These are phyloP conservation scores for Petrolisthes cinctipes DNA, from an alignment of 2,888 invertebrate species.

Conservation along the genomic window DNA sequence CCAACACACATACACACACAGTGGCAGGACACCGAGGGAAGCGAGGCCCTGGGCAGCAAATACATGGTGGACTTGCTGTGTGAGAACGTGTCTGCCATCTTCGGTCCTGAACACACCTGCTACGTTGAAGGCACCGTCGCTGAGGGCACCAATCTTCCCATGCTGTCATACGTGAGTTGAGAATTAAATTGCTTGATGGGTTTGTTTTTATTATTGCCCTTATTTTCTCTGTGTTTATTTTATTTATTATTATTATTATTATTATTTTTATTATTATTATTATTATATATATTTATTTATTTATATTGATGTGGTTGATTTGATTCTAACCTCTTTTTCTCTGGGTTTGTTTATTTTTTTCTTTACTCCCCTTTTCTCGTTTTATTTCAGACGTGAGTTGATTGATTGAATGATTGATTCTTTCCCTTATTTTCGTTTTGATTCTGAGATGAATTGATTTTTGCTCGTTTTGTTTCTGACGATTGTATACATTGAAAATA, in stretches of 20 bases:
- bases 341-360: background rate
- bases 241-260: too few relatives aligned
- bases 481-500: too few relatives aligned
- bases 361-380: too few relatives aligned
- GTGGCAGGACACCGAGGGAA: slow-evolving; percentile 76
- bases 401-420: too few relatives aligned
- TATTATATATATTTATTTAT: too few relatives aligned
- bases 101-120: slow-evolving; percentile 95
- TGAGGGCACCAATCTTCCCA: slow-evolving; percentile 92
- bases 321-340: background rate
- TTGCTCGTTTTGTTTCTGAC: too few relatives aligned
- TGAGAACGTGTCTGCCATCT: slow-evolving; percentile 89
- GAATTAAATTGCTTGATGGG: background rate
- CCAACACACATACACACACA: background rate
- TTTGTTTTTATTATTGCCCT: background rate
- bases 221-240: background rate
- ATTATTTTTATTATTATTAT: background rate
- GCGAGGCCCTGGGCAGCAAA: slow-evolving; percentile 85
- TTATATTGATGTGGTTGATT: background rate
- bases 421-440: too few relatives aligned
- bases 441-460: too few relatives aligned
- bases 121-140: slow-evolving; percentile 94
- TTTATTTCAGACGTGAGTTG: too few relatives aligned
- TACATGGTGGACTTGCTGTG: slow-evolving; percentile 92
- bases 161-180: slow-evolving; percentile 94